phyloP scores from a whole-genome alignment of 1,140 invertebrate species.

The Campoletis sonorensis region DNA sequence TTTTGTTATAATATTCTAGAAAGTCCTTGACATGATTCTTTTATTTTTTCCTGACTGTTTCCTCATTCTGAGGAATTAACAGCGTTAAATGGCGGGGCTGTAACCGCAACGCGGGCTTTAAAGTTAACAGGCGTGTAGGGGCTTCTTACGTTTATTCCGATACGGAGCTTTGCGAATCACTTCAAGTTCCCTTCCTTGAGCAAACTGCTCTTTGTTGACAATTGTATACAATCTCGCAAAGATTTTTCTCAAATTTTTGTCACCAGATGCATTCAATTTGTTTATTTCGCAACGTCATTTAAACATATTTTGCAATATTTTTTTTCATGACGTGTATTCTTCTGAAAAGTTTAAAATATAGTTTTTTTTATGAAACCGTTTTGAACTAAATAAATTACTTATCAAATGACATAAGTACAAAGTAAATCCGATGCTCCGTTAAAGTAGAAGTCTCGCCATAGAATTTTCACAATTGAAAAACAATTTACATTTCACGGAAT shows the following conservation, averaged over 20 bases:
- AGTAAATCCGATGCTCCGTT: no score
- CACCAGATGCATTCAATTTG: no score
- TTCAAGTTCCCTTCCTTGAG: constrained; percentile 34
- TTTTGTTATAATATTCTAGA: not conserved
- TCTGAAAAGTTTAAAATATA: no score
- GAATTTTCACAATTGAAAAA: no score
- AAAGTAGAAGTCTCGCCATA: no score
- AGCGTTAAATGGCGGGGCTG: not conserved
- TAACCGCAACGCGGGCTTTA: constrained; percentile 14
- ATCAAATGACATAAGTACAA: no score
- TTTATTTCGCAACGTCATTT: no score
- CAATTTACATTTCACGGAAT: no score
- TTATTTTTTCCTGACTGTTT: not conserved
- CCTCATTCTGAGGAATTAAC: constrained; percentile 2
- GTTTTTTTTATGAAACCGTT: no score
- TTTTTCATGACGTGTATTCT: no score
- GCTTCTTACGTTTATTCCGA: constrained; percentile 34
- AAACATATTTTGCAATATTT: no score
- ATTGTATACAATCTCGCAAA: not conserved
- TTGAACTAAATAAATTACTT: no score
- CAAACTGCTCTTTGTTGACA: constrained; percentile 29
- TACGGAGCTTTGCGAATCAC: constrained; percentile 41
- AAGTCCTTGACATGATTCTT: not conserved
- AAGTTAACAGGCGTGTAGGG: not conserved
- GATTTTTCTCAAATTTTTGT: not conserved